Evolutionary conservation across 2,888 invertebrate species (phyloP).

Genomic region (Anthophora plumipes): DNA sequence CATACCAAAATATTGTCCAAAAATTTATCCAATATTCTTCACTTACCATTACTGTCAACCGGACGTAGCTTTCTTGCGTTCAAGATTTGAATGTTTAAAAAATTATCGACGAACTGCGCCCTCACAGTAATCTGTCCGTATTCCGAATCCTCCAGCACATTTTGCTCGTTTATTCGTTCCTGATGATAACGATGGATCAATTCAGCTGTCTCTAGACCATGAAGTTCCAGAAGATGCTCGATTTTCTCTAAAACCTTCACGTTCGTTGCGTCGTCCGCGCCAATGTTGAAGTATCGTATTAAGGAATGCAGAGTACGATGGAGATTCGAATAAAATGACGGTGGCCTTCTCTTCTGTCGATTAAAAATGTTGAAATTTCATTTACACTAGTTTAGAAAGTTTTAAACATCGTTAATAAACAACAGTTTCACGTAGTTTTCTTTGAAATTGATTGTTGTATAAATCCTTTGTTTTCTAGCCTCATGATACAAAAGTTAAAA

Average conservation of each 20-base stretch:
- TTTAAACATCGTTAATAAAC: no score
- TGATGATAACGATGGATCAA: constrained; percentile 93
- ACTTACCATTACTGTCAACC: constrained; percentile 94
- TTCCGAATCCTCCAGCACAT: constrained; percentile 87
- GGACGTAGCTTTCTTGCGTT: constrained; percentile 95
- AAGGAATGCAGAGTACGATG: constrained; percentile 94
- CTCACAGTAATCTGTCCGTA: constrained; percentile 93
- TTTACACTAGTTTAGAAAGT: no score
- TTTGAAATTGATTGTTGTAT: no score
- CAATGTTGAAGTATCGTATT: constrained; percentile 94
- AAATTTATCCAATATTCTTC: neutral
- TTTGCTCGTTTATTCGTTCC: constrained; percentile 89
- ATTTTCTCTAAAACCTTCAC: constrained; percentile 89
- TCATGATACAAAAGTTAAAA: no score
- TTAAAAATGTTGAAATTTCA: neutral
- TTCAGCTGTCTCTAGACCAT: constrained; percentile 94
- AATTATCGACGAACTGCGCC: constrained; percentile 89
- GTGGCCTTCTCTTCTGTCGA: constrained; percentile 93
- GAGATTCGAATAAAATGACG: constrained; percentile 96
- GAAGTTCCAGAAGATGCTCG: constrained; percentile 90
- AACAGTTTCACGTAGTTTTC: no score
- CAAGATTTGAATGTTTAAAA: constrained; percentile 93
- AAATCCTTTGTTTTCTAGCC: no score
- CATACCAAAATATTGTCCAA: neutral
- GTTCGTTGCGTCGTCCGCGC: constrained; percentile 87